A percentile compares a stretch with the other conserved stretches of the same genome.
Evolutionary conservation across 2,888 invertebrate species (phyloP).

Genomic region (Andrena dorsata): DNA sequence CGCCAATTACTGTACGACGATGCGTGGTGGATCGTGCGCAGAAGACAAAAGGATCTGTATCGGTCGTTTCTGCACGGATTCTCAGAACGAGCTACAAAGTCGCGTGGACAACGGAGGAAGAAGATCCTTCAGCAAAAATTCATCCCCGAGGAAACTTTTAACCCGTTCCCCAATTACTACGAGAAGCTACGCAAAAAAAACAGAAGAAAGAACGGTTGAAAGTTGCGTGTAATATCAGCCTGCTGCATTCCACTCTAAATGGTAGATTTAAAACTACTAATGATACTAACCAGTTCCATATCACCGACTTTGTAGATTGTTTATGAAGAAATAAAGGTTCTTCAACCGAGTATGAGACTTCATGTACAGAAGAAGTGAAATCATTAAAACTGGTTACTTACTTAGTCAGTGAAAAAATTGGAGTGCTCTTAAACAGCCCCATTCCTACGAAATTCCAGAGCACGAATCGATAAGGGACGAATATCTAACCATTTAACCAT

Average conservation of each 20-base stretch:
- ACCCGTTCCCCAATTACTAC: too few relatives aligned
- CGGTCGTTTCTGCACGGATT: constrained; percentile 65
- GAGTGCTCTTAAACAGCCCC: neutral
- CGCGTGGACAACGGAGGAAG: neutral
- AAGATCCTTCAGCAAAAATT: neutral
- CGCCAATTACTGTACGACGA: constrained; percentile 77
- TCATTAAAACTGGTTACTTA: neutral
- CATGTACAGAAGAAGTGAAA: neutral
- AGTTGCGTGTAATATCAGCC: neutral
- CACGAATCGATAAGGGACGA: neutral
- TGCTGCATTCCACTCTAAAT: neutral
- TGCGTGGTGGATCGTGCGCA: constrained; percentile 58
- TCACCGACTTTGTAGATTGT: neutral
- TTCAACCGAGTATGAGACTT: neutral
- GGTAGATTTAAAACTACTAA: neutral
- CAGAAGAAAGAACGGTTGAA: too few relatives aligned
- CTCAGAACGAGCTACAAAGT: constrained; percentile 58
- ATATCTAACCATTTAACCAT: neutral
- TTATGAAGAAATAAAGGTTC: neutral
- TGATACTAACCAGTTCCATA: neutral
- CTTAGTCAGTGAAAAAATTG: neutral
- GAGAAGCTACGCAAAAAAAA: too few relatives aligned
- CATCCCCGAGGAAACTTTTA: neutral
- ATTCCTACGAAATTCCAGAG: neutral
- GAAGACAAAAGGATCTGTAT: constrained; percentile 76